phyloP scores from a whole-genome alignment of 2,888 invertebrate genomes.

The Ptychoptera contaminata region DNA sequence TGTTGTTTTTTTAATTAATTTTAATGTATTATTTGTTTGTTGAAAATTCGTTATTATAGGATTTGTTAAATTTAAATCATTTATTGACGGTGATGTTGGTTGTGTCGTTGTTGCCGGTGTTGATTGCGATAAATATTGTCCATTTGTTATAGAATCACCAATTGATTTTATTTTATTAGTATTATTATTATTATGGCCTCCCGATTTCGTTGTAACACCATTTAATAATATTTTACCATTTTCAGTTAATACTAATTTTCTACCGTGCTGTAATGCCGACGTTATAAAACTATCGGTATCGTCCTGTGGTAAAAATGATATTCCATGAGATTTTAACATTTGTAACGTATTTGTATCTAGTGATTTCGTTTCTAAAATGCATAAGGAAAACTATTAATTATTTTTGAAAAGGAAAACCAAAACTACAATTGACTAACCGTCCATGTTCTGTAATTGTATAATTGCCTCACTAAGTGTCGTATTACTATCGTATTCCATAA shows the following conservation, averaged over 20 bases:
- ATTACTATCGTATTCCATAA: constrained; percentile 5
- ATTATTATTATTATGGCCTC: neutral
- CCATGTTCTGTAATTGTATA: constrained; percentile 8
- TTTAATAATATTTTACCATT: constrained; percentile 63
- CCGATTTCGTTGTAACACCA: constrained; percentile 13
- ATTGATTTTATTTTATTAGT: neutral
- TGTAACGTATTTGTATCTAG: constrained; percentile 32
- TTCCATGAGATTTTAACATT: constrained; percentile 70
- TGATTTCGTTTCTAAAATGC: constrained; percentile 21
- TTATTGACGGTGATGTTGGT: neutral
- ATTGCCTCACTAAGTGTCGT: constrained; percentile 9
- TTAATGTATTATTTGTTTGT: neutral
- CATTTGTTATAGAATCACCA: neutral
- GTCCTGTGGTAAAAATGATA: constrained; percentile 71
- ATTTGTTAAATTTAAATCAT: neutral
- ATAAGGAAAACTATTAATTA: too few species aligned
- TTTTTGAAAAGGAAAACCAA: too few species aligned
- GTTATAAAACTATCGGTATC: constrained; percentile 53
- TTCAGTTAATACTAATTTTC: constrained; percentile 72
- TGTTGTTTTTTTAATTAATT: neutral
- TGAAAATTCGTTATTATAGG: neutral
- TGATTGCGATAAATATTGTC: neutral
- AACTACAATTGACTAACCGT: too few species aligned
- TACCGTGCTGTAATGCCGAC: constrained; percentile 70
- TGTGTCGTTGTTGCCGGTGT: neutral